Conservation (phyloP, 2,888 invertebrate species). For the Drosophila quasianomalipes region DNA sequence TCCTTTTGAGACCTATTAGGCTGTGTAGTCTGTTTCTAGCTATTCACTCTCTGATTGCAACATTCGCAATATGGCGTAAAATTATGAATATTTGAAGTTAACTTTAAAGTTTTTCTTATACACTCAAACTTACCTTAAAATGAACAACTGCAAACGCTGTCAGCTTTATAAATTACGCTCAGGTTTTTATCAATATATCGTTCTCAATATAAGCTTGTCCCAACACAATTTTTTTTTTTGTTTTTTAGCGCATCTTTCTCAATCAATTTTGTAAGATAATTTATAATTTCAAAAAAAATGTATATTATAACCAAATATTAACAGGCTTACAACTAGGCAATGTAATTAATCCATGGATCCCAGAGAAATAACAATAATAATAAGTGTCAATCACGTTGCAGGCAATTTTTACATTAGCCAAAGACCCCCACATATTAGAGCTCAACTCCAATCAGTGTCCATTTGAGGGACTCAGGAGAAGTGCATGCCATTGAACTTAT, state of each 20-base stretch:
- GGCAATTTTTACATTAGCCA: conserved; percentile 3
- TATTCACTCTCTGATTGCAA: background rate
- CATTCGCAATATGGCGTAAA: background rate
- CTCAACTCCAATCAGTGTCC: background rate
- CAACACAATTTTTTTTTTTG: background rate
- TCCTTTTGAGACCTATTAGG: background rate
- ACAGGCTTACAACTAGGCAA: conserved; percentile 33
- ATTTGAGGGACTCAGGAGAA: conserved; percentile 70
- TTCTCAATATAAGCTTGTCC: background rate
- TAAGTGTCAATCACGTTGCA: conserved; percentile 46
- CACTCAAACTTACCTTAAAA: background rate
- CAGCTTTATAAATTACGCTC: background rate
- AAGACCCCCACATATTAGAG: background rate
- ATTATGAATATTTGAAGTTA: background rate
- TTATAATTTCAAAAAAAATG: conserved; percentile 7
- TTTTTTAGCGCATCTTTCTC: conserved; percentile 55
- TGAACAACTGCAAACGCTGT: background rate
- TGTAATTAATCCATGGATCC: conserved; percentile 43
- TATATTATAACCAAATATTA: conserved; percentile 21
- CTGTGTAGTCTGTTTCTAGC: background rate
- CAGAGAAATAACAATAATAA: conserved; percentile 38
- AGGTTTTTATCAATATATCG: background rate
- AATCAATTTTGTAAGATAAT: conserved; percentile 18
- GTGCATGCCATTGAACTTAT: conserved; percentile 84
- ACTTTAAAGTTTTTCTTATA: background rate